These are phyloP conservation scores for Clarias batrachus DNA, from an alignment of 2,113 vertebrate species.

Conservation along the genomic window DNA sequence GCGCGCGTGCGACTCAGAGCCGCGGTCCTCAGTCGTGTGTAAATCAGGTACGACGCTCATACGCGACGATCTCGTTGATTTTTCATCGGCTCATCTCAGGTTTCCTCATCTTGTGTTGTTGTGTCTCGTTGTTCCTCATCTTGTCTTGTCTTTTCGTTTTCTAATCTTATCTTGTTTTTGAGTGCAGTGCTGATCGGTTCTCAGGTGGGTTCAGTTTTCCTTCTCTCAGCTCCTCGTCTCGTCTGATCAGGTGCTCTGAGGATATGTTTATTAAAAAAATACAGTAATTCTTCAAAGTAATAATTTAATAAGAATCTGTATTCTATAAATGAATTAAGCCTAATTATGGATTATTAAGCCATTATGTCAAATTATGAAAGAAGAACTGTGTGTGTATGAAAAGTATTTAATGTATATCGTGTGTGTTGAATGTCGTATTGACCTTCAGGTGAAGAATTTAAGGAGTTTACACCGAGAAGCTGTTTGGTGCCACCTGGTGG, in stretches of 20 bases:
- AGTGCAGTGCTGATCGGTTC: neutral
- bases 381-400: neutral
- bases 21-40: too few species aligned
- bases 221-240: neutral
- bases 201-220: neutral
- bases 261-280: neutral
- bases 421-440: neutral
- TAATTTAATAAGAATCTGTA: neutral
- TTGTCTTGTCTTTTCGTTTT: neutral
- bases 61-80: neutral
- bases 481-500: neutral
- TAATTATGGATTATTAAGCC: neutral
- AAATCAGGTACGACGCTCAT: too few species aligned
- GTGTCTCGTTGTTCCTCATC: neutral
- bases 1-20: too few species aligned
- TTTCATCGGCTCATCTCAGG: neutral
- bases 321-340: neutral
- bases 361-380: neutral
- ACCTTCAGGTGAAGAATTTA: neutral
- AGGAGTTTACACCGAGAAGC: too few species aligned
- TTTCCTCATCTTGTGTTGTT: neutral
- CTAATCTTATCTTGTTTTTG: constrained; percentile 11
- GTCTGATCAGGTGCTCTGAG: constrained; percentile 2
- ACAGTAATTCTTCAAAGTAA: neutral
- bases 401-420: neutral